A percentile compares a stretch with the other conserved stretches of the same genome.
These are phyloP conservation scores for Arenicola marina DNA, from an alignment of 2,888 invertebrate species.

Conservation along the genomic window DNA sequence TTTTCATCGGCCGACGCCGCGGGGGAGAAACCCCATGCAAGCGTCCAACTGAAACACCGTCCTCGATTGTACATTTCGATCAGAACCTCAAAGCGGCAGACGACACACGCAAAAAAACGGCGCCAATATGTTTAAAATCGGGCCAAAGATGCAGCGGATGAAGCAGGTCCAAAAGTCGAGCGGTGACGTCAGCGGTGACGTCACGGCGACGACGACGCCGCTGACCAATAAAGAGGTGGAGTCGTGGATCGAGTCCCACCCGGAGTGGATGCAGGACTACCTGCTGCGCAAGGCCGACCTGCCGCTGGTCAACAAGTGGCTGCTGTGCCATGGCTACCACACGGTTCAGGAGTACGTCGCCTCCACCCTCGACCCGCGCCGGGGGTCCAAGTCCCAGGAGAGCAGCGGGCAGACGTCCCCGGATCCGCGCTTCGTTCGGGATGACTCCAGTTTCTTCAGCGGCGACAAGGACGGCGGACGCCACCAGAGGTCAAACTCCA, in stretches of 20 bases:
- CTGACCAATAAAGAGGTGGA: too few species aligned
- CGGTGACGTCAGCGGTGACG: too few species aligned
- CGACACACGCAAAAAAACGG: too few species aligned
- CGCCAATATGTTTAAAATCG: too few species aligned
- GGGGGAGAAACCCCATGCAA: too few species aligned
- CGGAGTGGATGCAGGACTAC: constrained; percentile 62
- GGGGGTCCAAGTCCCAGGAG: constrained; percentile 5
- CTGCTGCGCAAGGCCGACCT: constrained; percentile 64
- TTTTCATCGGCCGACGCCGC: too few species aligned
- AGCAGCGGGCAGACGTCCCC: constrained; percentile 19
- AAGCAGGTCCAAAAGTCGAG: too few species aligned
- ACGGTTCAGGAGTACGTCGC: constrained; percentile 57
- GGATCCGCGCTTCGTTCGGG: constrained; percentile 15
- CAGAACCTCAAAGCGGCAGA: too few species aligned
- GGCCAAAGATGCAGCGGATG: too few species aligned
- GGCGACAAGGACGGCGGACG: constrained; percentile 15
- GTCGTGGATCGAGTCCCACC: constrained; percentile 64
- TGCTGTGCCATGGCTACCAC: constrained; percentile 62
- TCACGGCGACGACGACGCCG: too few species aligned
- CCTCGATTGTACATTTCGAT: too few species aligned
- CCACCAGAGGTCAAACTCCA: constrained; percentile 61
- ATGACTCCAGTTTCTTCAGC: constrained; percentile 40
- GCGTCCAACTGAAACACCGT: too few species aligned
- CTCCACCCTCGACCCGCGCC: background rate
- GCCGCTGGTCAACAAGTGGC: constrained; percentile 63